Evolutionary conservation across 2,113 vertebrate species (phyloP).

Genomic region (Ciconia maguari): DNA sequence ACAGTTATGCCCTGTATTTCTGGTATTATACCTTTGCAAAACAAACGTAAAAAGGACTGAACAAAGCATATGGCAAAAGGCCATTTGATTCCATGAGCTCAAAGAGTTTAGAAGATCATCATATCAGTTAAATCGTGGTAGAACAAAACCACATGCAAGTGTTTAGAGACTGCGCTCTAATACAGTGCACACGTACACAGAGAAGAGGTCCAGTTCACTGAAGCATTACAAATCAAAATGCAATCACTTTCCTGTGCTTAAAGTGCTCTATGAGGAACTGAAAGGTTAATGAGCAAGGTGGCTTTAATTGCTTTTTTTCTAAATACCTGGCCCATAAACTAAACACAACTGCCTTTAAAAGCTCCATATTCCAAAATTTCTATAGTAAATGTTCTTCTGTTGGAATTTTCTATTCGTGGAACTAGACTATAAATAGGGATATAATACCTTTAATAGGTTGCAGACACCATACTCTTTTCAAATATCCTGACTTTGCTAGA

Average conservation of each 20-base stretch:
- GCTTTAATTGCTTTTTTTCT: conserved; percentile 10
- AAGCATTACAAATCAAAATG: conserved; percentile 45
- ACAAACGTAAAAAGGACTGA: neutral
- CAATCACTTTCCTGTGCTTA: conserved; percentile 7
- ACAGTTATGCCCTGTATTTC: neutral
- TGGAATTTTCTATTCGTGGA: conserved; percentile 36
- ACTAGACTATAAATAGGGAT: conserved; percentile 47
- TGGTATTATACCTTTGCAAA: neutral
- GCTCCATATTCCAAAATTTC: conserved; percentile 12
- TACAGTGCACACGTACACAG: neutral
- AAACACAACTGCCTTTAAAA: conserved; percentile 41
- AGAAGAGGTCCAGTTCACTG: neutral
- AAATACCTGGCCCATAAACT: conserved; percentile 49
- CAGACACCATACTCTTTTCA: conserved; percentile 57
- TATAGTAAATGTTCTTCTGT: conserved; percentile 13
- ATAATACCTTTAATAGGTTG: conserved; percentile 62
- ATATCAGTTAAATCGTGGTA: neutral
- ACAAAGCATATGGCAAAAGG: neutral
- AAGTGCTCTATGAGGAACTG: neutral
- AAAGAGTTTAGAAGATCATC: neutral
- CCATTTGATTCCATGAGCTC: neutral
- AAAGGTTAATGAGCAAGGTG: conserved; percentile 50
- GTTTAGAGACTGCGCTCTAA: neutral
- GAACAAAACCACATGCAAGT: conserved; percentile 1
- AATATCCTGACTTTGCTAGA: conserved; percentile 55